Evolutionary conservation across 2,888 invertebrate genomes (phyloP), one percentile per base, ranked within the genome.

Genomic region (Pogonocherus hispidulus): DNA sequence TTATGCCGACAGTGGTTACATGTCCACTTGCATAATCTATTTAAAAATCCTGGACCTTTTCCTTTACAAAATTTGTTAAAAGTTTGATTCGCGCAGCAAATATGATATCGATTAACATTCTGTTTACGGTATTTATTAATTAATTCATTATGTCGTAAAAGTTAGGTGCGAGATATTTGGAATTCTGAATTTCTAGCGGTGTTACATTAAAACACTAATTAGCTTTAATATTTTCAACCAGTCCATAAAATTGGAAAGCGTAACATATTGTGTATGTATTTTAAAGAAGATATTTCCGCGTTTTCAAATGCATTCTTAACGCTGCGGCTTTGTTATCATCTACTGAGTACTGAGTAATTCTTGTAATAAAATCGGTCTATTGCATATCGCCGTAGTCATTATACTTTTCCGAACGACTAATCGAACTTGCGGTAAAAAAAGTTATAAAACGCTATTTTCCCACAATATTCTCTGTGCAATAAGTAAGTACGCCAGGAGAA

Each of bases 211-310:
- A 47, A 46, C 44, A 46, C 47, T 44, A 69, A 71, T 71, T 69
- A 73, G 72, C 73, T 72, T 76, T 27, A 27, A 41, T 41, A 41
- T 78, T 78, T 80, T 75, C 75, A 73, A 75, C 76, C 76, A 81
- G 79, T 78, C 78, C 73, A 75, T 79, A 76, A 80, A 80, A 80
- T 82, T 82, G 78, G 83, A 83, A 83, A 83, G 83, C 83, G 83
- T 82, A 80, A 81, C 81, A 32, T 32, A 11, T 51, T 16, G 23
- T 51, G 51, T 27, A 51, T n/a, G 49, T 72, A 68, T 75, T 78
- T 74, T 72, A 67, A 76, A 78, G 80, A 80, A 80, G 80, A 79
- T 75, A 75, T 79, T 80, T 80, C 80, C 81, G 79, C 66, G 76
- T 80, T 79, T 80, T 77, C 79, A 74, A 79, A 73, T 68, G 62